Evolutionary conservation across 2,888 invertebrate species (phyloP), one percentile per base, ranked within the genome.

Genomic region (Campoplex nolae): DNA sequence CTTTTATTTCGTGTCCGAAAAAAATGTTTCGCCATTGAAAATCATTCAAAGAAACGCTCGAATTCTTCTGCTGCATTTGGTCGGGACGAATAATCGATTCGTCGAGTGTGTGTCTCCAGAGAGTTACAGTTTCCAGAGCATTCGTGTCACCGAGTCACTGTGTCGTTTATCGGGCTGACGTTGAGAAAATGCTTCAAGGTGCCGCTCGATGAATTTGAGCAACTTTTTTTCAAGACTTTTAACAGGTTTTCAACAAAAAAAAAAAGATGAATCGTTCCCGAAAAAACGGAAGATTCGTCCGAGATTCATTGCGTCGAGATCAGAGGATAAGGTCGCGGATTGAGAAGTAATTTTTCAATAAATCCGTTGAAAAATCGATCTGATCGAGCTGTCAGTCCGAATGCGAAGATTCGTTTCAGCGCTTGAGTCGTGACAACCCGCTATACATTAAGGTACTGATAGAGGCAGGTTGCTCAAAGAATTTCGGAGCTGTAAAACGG

Each of bases 81-180:
- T 45, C 35, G 4, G 4, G 11, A 48, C 45, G 23, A 48, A 32
- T 16, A 71, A 51, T 51, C 45, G 45, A 71, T 32, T 18, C 18
- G 18, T 68, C 68, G 68, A n/a, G 38, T 7, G 16, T 7, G 16
- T 42, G 68, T 45, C 45, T 45, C 23, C n/a, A 6, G 28, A 45
- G 23, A 70, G 13, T 70, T 28, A 62, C 62, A 62, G 45, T 73
- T 75, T 28, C 58, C 56, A 16, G 45, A 23, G 23, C n/a, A 45
- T 68, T 68, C 45, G n/a, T 68, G 68, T 23, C 42, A 58, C 58
- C 28, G 58, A 58, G 58, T 58, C 58, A 58, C 28, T 16, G 58
- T 58, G 58, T 58, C 23, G 58, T 13, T 3, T 28, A 58, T 58
- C 42, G 28, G 2, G n/a, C n/a, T n/a, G n/a, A 28, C 58, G 58